Evolutionary conservation across 2,113 vertebrate genomes (phyloP).

Genomic region (Phaethon lepturus): DNA sequence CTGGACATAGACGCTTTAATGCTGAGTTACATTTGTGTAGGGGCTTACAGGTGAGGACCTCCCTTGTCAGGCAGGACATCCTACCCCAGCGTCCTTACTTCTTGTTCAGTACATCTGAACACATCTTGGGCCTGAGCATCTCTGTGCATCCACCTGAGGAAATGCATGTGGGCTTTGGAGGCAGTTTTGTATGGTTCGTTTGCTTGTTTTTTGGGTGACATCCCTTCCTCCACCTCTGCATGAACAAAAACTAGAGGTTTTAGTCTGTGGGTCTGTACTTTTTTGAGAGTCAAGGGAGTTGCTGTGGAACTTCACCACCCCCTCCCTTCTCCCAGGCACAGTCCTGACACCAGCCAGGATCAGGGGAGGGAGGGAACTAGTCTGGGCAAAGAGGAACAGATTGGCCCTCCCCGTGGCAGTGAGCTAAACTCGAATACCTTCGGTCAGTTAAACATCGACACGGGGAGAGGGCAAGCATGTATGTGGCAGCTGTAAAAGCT

Average conservation of each 20-base stretch:
- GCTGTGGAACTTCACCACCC: neutral
- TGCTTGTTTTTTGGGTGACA: neutral
- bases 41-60: neutral
- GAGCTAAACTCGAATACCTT: neutral
- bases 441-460: neutral
- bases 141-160: neutral
- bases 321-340: neutral
- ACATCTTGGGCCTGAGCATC: neutral
- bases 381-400: neutral
- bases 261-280: neutral
- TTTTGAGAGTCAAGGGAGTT: neutral
- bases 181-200: neutral
- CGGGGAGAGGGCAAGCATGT: fast-evolving
- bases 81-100: neutral
- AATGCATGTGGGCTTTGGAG: neutral
- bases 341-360: neutral
- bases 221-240: neutral
- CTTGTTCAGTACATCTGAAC: neutral
- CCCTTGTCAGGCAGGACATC: neutral
- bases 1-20: fast-evolving
- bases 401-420: fast-evolving
- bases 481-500: neutral
- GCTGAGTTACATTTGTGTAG: neutral
- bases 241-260: neutral
- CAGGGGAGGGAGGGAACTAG: fast-evolving